Base-by-base conservation (phyloP, 2,113 vertebrate species). In the Nicator chloris region DNA sequence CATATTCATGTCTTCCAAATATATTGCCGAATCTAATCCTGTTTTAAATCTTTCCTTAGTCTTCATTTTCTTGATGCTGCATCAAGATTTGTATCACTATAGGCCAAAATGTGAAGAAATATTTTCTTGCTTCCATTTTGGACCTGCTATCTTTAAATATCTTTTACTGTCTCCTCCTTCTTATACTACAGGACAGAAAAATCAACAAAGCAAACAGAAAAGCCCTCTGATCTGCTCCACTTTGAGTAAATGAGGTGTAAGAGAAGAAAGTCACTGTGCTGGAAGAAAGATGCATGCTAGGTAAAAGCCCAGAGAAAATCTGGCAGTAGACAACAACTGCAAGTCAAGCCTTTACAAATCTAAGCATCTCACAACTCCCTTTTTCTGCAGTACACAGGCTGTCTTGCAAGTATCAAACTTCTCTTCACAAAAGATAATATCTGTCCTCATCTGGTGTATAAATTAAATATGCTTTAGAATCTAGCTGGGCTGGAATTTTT, bases 381-480 rank as follows among this genome's bases (percentile, higher is more conserved):
- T 91, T 77, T 86, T 42, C 28, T 71, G 73, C 42, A 66, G 33
- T 37, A 51, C 26, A 47, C 64, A 88, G 57, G 30, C 20, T 44
- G 49, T 40, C 44, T 66, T 16, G 7, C 9, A 50, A 37, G 30
- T 37, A 88, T 45, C 44, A 75, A 59, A 10, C 10, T 79, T 68
- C 39, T 94, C 37, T 56, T 82, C 88, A 85, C 13, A 44, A 47
- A 91, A 70, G n/a, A 84, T 66, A 50, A 72, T 66, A 44, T 12
- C 31, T 76, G 28, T 92, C 71, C 31, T 95, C 19, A 30, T 88
- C 37, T 86, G 49, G 39, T 39, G 24, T 42, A 64, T 60, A 73
- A 35, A 57, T 88, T 75, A 91, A 93, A 92, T 78, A 91, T 75
- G 33, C 39, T 93, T 93, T 71, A 82, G 35, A 82, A 88, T 80